Percentiles rank a stretch among this genome's conserved stretches.
Evolutionary conservation across 2,888 invertebrate species (phyloP).

Genomic region (Aphrophora alni): DNA sequence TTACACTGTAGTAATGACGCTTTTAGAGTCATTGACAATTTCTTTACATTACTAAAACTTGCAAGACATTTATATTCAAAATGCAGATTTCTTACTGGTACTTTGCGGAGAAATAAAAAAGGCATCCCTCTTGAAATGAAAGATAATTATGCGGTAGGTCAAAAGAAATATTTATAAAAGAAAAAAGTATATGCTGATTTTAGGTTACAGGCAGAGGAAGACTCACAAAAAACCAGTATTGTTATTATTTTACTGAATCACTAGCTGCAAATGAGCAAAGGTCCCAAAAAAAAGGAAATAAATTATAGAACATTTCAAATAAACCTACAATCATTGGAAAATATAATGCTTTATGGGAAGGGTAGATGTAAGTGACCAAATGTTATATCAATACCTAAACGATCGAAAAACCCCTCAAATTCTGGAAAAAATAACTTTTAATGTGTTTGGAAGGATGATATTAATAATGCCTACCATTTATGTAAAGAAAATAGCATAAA

Average conservation of each 20-base stretch:
- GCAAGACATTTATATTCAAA: constrained; percentile 19
- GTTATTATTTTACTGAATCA: background rate
- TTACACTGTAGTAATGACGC: constrained; percentile 20
- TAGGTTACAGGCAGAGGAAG: constrained; percentile 27
- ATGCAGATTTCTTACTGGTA: constrained; percentile 22
- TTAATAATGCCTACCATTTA: background rate
- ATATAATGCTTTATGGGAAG: constrained; percentile 22
- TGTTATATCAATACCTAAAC: constrained; percentile 18
- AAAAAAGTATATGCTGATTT: constrained; percentile 15
- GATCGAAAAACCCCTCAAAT: background rate
- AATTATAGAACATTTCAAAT: background rate
- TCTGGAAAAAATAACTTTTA: constrained; percentile 21
- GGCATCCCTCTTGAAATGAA: constrained; percentile 18
- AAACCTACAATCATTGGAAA: constrained; percentile 13
- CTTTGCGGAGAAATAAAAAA: constrained; percentile 12
- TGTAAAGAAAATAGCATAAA: too few species aligned
- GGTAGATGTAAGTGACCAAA: constrained; percentile 1
- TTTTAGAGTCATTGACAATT: constrained; percentile 19
- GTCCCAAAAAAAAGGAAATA: background rate
- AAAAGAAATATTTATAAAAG: constrained; percentile 31
- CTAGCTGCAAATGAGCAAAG: constrained; percentile 10
- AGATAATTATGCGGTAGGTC: constrained; percentile 19
- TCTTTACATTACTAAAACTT: constrained; percentile 23
- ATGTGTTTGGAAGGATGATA: background rate
- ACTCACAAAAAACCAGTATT: constrained; percentile 22